These are phyloP conservation scores for Clarias gariepinus DNA, from an alignment of 2,113 vertebrate genomes.

Conservation along the genomic window DNA sequence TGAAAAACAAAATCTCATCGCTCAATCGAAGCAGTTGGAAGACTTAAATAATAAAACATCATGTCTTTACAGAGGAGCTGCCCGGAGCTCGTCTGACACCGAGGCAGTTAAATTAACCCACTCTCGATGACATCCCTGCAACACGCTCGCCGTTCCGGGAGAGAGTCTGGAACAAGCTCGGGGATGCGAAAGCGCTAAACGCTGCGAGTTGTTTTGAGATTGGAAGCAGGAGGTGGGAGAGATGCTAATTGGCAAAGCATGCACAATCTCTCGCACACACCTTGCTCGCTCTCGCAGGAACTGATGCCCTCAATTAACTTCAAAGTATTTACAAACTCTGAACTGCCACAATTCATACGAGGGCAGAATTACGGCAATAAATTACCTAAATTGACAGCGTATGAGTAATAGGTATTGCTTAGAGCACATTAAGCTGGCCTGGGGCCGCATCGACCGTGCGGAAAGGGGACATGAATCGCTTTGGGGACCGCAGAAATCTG, in stretches of 20 bases:
- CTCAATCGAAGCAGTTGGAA: background rate
- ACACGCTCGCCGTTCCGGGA: background rate
- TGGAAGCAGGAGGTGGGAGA: conserved; percentile 48
- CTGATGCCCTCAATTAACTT: conserved; percentile 61
- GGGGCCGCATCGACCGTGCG: conserved; percentile 35
- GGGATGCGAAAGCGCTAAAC: conserved; percentile 7
- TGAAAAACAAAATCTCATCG: background rate
- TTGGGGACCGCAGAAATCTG: conserved; percentile 35
- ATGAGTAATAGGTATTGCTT: conserved; percentile 60
- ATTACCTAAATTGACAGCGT: conserved; percentile 61
- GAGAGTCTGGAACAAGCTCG: background rate
- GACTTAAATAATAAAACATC: conserved; percentile 39
- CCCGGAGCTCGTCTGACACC: background rate
- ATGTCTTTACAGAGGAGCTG: background rate
- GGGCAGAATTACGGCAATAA: conserved; percentile 56
- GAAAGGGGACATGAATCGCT: conserved; percentile 23
- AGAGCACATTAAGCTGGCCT: conserved; percentile 47
- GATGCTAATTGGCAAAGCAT: conserved; percentile 51
- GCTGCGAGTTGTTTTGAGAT: conserved; percentile 43
- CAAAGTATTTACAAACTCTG: conserved; percentile 59
- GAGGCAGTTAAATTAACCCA: conserved; percentile 35
- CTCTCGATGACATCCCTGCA: conserved; percentile 18
- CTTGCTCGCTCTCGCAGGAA: conserved; percentile 40
- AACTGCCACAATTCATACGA: conserved; percentile 51
- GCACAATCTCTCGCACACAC: conserved; percentile 34